These are phyloP conservation scores for Pseudomyrmex concolor DNA, from an alignment of 1,140 invertebrate genomes.

Conservation along the genomic window DNA sequence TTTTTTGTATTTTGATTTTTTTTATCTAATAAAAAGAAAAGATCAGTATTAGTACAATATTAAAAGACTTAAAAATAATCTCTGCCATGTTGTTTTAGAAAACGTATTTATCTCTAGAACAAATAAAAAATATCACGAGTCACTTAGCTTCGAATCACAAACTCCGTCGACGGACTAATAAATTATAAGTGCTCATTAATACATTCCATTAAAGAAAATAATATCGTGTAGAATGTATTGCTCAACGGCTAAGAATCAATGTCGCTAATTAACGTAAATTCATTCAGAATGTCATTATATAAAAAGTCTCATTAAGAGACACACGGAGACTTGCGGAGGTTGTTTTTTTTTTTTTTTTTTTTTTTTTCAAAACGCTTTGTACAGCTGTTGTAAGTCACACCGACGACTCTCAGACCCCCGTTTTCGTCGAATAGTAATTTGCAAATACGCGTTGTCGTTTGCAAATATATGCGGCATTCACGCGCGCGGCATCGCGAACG, in stretches of 20 bases:
- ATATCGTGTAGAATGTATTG: not conserved
- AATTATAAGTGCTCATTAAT: conserved; percentile 19
- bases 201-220: conserved; percentile 32
- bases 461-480: conserved; percentile 2
- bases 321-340: not conserved
- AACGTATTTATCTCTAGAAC: no score
- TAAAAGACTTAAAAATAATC: no score
- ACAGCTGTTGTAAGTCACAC: not conserved
- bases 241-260: not conserved
- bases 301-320: conserved; percentile 24
- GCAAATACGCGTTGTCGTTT: conserved; percentile 45
- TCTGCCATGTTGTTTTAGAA: no score
- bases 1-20: no score
- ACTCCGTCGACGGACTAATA: not conserved
- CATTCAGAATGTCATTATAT: conserved; percentile 3
- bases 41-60: no score
- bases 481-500: conserved; percentile 11
- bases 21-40: no score
- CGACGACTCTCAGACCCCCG: conserved; percentile 14
- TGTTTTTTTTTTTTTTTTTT: not conserved
- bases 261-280: conserved; percentile 34
- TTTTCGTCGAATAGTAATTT: conserved; percentile 33
- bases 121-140: not conserved
- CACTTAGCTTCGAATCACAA: not conserved
- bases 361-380: no score